Evolutionary conservation across 2,113 vertebrate species (phyloP).

Genomic region (Brachirus orientalis): DNA sequence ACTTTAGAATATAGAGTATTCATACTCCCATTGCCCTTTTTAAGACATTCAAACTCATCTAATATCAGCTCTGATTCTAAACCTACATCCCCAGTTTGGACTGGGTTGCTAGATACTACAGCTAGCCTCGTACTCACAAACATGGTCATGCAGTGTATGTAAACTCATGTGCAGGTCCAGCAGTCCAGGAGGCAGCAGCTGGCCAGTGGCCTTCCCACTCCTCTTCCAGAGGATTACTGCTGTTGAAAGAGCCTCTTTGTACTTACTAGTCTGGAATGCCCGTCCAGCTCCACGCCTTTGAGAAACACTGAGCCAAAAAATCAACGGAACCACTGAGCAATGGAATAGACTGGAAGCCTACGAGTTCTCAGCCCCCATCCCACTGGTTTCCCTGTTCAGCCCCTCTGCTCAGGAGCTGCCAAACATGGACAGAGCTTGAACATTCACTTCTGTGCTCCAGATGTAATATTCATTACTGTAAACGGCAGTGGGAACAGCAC

Average conservation of each 20-base stretch:
- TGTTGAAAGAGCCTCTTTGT: slow-evolving; percentile 78
- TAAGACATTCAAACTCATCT: neutral
- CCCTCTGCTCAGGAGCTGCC: neutral
- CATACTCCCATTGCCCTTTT: too few species aligned
- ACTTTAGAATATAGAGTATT: too few species aligned
- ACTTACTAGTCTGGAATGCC: slow-evolving; percentile 60
- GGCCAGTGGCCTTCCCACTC: slow-evolving; percentile 41
- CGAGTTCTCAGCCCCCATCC: slow-evolving; percentile 33
- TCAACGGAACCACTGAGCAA: slow-evolving; percentile 75
- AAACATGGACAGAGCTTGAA: neutral
- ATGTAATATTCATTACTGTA: neutral
- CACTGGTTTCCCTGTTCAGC: neutral
- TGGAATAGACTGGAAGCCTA: slow-evolving; percentile 46
- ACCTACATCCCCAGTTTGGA: too few species aligned
- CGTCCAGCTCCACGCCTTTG: slow-evolving; percentile 64
- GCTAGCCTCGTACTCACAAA: neutral
- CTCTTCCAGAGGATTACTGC: slow-evolving; percentile 69
- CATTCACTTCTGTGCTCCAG: neutral
- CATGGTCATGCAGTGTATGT: slow-evolving; percentile 15
- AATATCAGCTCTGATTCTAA: too few species aligned
- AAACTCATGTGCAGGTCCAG: slow-evolving; percentile 2
- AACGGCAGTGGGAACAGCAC: neutral
- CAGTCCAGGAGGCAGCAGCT: slow-evolving; percentile 36
- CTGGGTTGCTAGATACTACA: neutral
- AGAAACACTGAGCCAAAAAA: slow-evolving; percentile 74